Evolutionary conservation across 1,140 invertebrate genomes (phyloP).

Genomic region (Amyelois transitella): DNA sequence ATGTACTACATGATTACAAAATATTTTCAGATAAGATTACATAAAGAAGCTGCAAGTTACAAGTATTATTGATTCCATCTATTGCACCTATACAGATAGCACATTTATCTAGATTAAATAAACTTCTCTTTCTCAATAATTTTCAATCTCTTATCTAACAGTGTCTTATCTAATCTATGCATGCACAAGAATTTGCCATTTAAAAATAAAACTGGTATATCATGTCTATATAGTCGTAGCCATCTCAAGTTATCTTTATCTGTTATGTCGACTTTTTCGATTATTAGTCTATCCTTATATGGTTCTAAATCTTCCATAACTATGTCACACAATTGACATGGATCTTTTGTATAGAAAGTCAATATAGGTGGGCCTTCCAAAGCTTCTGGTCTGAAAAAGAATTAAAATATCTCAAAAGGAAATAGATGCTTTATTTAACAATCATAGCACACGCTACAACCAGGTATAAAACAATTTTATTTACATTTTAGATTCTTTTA

Average conservation of each 20-base stretch:
- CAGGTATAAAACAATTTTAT: not conserved
- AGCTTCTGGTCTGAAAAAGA: constrained; percentile 53
- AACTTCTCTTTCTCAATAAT: constrained; percentile 38
- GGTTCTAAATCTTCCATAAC: constrained; percentile 81
- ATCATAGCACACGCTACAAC: not conserved
- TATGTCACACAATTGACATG: constrained; percentile 88
- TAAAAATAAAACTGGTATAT: constrained; percentile 91
- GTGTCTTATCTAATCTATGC: constrained; percentile 79
- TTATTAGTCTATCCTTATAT: constrained; percentile 76
- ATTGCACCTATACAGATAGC: too few species aligned
- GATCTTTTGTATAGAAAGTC: constrained; percentile 88
- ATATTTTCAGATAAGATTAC: too few species aligned
- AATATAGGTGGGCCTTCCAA: constrained; percentile 67
- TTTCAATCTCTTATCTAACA: constrained; percentile 47
- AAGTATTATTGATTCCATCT: too few species aligned
- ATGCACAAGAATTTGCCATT: constrained; percentile 90
- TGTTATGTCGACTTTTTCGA: constrained; percentile 86
- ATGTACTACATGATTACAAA: too few species aligned
- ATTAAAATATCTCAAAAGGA: constrained; percentile 24
- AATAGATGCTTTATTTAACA: constrained; percentile 5
- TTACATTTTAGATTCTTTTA: not conserved
- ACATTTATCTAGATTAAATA: not conserved
- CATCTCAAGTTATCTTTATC: constrained; percentile 82
- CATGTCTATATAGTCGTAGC: constrained; percentile 84
- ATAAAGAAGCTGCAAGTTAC: too few species aligned